Percentiles rank a stretch among this genome's conserved stretches.
phyloP scores from a whole-genome alignment of 2,113 vertebrate species.

The Columbina picui region DNA sequence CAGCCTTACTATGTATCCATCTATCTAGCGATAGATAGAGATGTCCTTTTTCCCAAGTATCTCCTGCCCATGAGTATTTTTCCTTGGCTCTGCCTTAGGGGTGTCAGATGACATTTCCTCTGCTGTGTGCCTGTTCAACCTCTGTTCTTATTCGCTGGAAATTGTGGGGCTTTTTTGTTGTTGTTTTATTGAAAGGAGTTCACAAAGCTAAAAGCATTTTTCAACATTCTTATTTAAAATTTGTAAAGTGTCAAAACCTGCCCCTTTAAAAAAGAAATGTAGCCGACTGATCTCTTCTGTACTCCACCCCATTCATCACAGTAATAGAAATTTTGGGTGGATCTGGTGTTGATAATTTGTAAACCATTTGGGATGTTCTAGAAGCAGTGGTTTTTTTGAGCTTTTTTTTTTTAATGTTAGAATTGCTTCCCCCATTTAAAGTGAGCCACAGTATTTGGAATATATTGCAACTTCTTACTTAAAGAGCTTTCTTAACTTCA shows the following conservation, averaged over 20 bases:
- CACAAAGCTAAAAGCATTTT: not conserved
- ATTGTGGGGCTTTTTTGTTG: not conserved
- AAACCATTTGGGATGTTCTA: not conserved
- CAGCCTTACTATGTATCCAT: not conserved
- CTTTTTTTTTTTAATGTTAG: not conserved
- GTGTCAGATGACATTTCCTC: slow-evolving; percentile 55
- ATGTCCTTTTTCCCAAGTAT: slow-evolving; percentile 17
- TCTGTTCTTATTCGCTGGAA: slow-evolving; percentile 11
- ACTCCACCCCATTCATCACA: not conserved
- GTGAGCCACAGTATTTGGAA: not conserved
- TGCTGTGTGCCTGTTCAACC: slow-evolving; percentile 32
- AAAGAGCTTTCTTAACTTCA: not conserved
- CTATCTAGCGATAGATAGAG: not conserved
- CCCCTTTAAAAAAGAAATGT: not conserved
- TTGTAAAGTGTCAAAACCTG: not conserved
- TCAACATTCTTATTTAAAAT: slow-evolving; percentile 11
- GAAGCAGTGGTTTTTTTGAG: not conserved
- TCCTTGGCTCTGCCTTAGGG: not conserved
- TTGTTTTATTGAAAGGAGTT: not conserved
- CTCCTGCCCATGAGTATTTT: slow-evolving; percentile 26
- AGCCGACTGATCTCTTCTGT: not conserved
- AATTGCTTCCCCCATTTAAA: not conserved
- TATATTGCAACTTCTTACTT: not conserved
- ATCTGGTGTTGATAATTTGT: slow-evolving; percentile 1
- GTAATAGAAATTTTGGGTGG: slow-evolving; percentile 13